These are phyloP conservation scores for Oceanites oceanicus DNA, from an alignment of 2,113 vertebrate species.

Conservation along the genomic window DNA sequence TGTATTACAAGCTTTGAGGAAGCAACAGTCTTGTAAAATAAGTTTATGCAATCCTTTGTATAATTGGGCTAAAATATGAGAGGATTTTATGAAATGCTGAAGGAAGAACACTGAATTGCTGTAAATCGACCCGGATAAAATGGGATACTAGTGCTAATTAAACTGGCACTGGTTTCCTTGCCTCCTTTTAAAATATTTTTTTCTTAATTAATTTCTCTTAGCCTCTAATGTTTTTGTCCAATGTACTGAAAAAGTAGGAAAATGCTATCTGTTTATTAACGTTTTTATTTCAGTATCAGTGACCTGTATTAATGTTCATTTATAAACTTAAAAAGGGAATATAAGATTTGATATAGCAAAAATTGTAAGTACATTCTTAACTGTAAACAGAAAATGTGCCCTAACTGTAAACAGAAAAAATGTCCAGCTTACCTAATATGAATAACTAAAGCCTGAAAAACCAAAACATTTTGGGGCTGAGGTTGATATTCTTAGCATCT, in stretches of 20 bases:
- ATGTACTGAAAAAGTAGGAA: neutral
- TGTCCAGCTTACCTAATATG: neutral
- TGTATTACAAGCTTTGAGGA: neutral
- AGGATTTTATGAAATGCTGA: neutral
- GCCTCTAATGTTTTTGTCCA: neutral
- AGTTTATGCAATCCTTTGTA: neutral
- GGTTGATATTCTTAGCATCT: neutral
- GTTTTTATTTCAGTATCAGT: neutral
- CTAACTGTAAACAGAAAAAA: neutral
- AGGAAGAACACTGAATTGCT: neutral
- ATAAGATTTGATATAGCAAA: neutral
- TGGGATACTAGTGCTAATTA: neutral
- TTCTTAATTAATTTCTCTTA: neutral
- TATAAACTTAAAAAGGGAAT: neutral
- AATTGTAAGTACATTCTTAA: neutral
- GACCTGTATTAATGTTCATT: neutral
- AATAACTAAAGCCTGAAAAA: neutral
- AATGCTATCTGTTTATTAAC: neutral
- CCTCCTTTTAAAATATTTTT: neutral
- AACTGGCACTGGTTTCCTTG: neutral
- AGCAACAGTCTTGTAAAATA: neutral
- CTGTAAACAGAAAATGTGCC: neutral
- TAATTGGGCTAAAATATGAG: neutral
- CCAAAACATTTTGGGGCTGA: neutral
- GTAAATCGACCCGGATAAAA: neutral